phyloP scores from a whole-genome alignment of 2,888 invertebrate genomes.

The Lingula anatina region DNA sequence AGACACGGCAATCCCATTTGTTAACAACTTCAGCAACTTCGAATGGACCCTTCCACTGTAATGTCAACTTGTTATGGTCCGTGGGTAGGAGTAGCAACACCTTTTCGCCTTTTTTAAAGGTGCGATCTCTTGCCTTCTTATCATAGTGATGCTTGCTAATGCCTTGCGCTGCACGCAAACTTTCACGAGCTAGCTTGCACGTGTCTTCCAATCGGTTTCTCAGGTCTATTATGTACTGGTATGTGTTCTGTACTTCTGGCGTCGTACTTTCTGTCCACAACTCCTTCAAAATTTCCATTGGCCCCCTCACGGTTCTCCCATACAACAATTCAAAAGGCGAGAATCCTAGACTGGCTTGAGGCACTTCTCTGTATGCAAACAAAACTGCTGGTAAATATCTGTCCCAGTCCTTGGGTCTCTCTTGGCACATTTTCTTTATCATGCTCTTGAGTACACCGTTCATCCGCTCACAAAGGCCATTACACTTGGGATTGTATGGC shows the following conservation, averaged over 20 bases:
- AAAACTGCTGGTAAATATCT: conserved; percentile 11
- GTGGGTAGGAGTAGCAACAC: conserved; percentile 5
- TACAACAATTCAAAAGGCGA: conserved; percentile 13
- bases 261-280: background rate
- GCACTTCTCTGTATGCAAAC: conserved; percentile 18
- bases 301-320: conserved; percentile 11
- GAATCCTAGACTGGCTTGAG: conserved; percentile 13
- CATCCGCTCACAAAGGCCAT: conserved; percentile 15
- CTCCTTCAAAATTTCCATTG: conserved; percentile 7
- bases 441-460: conserved; percentile 17
- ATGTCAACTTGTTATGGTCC: conserved; percentile 1
- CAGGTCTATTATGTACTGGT: conserved; percentile 5
- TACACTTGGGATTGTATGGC: conserved; percentile 15
- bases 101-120: conserved; percentile 2
- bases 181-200: conserved; percentile 7
- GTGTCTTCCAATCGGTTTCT: conserved; percentile 8
- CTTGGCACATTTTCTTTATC: conserved; percentile 12
- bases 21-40: background rate
- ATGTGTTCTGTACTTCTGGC: conserved; percentile 1
- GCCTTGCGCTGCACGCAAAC: background rate
- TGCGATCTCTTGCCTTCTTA: background rate
- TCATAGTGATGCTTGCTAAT: background rate
- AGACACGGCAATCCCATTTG: conserved; percentile 2
- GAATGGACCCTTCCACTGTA: conserved; percentile 1
- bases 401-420: conserved; percentile 18